Evolutionary conservation across 1,140 invertebrate species (phyloP).

Genomic region (Drosophila nebulosa): DNA sequence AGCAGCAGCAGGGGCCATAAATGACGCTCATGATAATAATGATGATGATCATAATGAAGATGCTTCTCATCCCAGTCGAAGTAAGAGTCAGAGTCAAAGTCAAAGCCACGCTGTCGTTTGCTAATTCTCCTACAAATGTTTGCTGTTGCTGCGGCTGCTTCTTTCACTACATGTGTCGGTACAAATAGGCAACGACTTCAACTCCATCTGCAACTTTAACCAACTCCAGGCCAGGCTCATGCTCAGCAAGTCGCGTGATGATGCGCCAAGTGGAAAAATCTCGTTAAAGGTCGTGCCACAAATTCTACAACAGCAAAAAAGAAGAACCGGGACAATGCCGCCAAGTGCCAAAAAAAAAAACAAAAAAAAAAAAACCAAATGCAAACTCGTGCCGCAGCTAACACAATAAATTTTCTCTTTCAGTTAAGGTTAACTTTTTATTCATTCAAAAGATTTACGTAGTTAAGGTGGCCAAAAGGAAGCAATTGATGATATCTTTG

Average conservation of each 20-base stretch:
- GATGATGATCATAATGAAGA: constrained; percentile 11
- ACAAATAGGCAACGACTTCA: constrained; percentile 57
- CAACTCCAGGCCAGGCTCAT: not conserved
- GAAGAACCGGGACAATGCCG: constrained; percentile 43
- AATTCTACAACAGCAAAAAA: constrained; percentile 49
- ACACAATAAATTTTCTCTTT: constrained; percentile 71
- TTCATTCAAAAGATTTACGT: constrained; percentile 42
- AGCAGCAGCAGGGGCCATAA: constrained; percentile 34
- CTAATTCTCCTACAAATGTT: constrained; percentile 73
- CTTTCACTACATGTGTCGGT: constrained; percentile 63
- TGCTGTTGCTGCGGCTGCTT: constrained; percentile 46
- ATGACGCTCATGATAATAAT: constrained; percentile 37
- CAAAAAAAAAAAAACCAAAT: constrained; percentile 25
- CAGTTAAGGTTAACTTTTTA: constrained; percentile 11
- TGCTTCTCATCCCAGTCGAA: constrained; percentile 36
- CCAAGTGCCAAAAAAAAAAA: constrained; percentile 45
- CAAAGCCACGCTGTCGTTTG: constrained; percentile 46
- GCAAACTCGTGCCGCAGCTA: constrained; percentile 62
- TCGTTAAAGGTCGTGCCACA: constrained; percentile 75
- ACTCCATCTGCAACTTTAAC: not conserved
- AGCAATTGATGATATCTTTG: not conserved
- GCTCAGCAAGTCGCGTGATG: constrained; percentile 71
- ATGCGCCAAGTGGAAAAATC: constrained; percentile 71
- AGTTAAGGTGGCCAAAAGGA: constrained; percentile 46
- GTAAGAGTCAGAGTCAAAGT: constrained; percentile 1